Base-by-base conservation (phyloP, 2,888 invertebrate genomes). In the Andrena hattorfiana region DNA sequence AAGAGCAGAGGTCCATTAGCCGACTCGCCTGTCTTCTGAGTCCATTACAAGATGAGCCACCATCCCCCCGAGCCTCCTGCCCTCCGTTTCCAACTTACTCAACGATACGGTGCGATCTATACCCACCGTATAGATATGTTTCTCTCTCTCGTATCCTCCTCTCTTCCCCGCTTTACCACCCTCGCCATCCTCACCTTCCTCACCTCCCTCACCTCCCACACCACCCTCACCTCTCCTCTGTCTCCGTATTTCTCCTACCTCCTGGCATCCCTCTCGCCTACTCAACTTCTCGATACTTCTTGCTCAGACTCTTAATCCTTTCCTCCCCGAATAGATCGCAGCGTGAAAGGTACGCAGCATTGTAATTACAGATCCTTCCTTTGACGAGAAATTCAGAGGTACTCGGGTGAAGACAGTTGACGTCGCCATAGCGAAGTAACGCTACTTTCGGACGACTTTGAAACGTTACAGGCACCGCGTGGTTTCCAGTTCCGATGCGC, bases 41-140 rank as follows among this genome's bases (percentile, higher is more conserved):
- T 94, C 94, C 94, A 94, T 94, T 94, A 94, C 94, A 93, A 94
- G 94, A 94, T 94, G 93, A 94, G 93, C 93, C 91, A 82, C 89
- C 91, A 87, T 85, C 90, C 90, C 90, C 84, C 84, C 84, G 85
- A 86, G 84, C 86, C 83, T 85, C 89, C 88, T 87, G 83, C 90
- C 87, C 87, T 87, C 85, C 87, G 84, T 87, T 87, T 85, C 87
- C 87, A 87, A 82, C 88, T 89, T 89, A 77, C 89, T 84, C 89
- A 85, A 75, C 84, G 84, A 87, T 85, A 87, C 85, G 81, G 80
- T 88, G 73, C 87, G 81, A 87, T 87, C 84, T 83, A 86, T 85
- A 85, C 83, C 81, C 26, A 76, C 72, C 74, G 83, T 82, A 83
- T 85, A 84, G 86, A 82, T 85, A 86, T 82, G 78, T 82, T 64